Evolutionary conservation across 2,888 invertebrate species (phyloP), one percentile per base, ranked within the genome.

Genomic region (Phrixothrix hirtus): DNA sequence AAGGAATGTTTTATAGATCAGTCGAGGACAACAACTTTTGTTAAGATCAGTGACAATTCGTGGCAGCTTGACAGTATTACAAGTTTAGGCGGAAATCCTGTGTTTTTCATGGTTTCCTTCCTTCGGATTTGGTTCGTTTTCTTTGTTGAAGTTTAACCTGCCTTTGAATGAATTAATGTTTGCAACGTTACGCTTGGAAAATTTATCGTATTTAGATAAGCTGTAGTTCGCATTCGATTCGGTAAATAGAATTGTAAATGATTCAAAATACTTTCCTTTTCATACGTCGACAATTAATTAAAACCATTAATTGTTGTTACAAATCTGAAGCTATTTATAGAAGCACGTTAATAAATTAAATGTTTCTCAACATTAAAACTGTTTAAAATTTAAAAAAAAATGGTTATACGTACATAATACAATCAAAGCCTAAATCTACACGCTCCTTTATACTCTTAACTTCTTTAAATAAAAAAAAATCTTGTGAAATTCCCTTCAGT

Each of bases 41-140:
- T n/a, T n/a, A n/a, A n/a, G n/a, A n/a, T n/a, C n/a, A n/a, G n/a
- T n/a, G n/a, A n/a, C n/a, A n/a, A n/a, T n/a, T n/a, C n/a, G n/a
- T n/a, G n/a, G 12, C 27, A 45, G 14, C 27, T 42, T 45, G 46
- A 46, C 31, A 43, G 29, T 21, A 31, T 41, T 47, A 39, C 47
- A 34, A 47, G 47, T 53, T 53, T 47, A 27, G 43, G 46, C 46
- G 53, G 47, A 53, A 47, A 53, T 53, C 53, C 47, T 43, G 47
- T 36, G 42, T 43, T 42, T 47, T 47, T 37, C 37, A 41, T 39
- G 47, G 53, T 42, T 47, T 53, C 53, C 53, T 46, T 50, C 44
- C 49, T 49, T 42, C 21, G 30, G 35, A 42, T 48, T 41, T 17
- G 26, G 31, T 44, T 38, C 29, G 38, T 14, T 17, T 37, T 51